Evolutionary conservation across 1,140 invertebrate species (phyloP).

Genomic region (Bombus cullumanus): DNA sequence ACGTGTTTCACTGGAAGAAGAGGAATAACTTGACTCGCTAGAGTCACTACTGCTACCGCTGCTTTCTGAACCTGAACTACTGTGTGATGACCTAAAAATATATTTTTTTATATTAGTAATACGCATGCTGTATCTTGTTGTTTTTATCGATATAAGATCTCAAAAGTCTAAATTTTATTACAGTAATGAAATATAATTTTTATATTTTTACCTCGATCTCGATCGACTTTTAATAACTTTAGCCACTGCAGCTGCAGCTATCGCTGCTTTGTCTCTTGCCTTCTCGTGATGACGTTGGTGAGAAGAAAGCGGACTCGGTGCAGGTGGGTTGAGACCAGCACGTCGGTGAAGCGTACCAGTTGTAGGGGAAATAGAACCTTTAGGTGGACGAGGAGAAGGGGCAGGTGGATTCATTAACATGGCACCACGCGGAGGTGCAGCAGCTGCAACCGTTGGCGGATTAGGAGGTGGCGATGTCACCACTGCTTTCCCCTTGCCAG

Average conservation of each 20-base stretch:
- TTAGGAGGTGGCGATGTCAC: constrained; percentile 71
- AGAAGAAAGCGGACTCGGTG: constrained; percentile 75
- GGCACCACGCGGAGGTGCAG: constrained; percentile 79
- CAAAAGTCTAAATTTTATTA: background rate
- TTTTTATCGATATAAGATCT: background rate
- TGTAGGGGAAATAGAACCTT: constrained; percentile 78
- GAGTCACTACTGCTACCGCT: constrained; percentile 83
- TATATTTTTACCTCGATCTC: constrained; percentile 76
- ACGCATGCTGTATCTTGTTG: background rate
- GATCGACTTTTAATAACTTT: constrained; percentile 81
- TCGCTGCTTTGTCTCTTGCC: constrained; percentile 76
- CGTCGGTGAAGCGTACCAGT: constrained; percentile 77
- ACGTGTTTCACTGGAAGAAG: constrained; percentile 83
- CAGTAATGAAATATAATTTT: background rate
- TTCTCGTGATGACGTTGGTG: constrained; percentile 79
- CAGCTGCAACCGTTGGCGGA: constrained; percentile 57
- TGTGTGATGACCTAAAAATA: constrained; percentile 77
- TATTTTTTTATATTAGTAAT: background rate
- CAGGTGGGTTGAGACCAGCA: constrained; percentile 80
- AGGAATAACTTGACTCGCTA: constrained; percentile 82
- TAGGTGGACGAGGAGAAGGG: constrained; percentile 82
- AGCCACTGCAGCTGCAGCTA: constrained; percentile 78
- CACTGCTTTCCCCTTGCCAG: constrained; percentile 75
- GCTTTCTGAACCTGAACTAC: constrained; percentile 81
- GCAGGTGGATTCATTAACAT: constrained; percentile 88